phyloP scores from a whole-genome alignment of 2,888 invertebrate genomes.

The Drosophila melanosoma region DNA sequence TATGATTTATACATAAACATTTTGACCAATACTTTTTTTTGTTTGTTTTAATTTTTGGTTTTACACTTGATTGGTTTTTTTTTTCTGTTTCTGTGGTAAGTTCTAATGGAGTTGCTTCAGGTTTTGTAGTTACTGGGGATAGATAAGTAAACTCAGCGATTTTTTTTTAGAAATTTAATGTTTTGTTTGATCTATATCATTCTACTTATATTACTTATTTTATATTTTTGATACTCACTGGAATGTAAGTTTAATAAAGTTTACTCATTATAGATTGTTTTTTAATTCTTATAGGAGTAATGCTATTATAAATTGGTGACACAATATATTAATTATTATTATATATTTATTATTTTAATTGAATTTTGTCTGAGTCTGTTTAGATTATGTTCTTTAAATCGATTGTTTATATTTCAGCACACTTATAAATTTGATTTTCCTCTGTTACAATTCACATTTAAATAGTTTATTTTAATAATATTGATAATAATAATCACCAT shows the following conservation, averaged over 20 bases:
- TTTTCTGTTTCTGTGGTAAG: background rate
- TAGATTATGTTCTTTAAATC: background rate
- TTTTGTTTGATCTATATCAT: background rate
- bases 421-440: background rate
- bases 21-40: background rate
- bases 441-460: background rate
- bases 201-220: background rate
- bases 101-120: background rate
- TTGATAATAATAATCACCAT: background rate
- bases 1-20: slow-evolving; percentile 15
- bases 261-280: background rate
- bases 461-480: background rate
- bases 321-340: background rate
- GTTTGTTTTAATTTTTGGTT: background rate
- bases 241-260: background rate
- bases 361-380: background rate
- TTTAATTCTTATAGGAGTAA: background rate
- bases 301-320: background rate
- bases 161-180: background rate
- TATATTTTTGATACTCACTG: background rate
- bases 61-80: background rate
- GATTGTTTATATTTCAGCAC: background rate
- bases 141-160: background rate
- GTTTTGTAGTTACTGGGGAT: background rate
- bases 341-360: background rate